Percentiles rank a stretch among this genome's conserved stretches.
These are phyloP conservation scores for Argyrosomus japonicus DNA, from an alignment of 2,113 vertebrate species.

Conservation along the genomic window DNA sequence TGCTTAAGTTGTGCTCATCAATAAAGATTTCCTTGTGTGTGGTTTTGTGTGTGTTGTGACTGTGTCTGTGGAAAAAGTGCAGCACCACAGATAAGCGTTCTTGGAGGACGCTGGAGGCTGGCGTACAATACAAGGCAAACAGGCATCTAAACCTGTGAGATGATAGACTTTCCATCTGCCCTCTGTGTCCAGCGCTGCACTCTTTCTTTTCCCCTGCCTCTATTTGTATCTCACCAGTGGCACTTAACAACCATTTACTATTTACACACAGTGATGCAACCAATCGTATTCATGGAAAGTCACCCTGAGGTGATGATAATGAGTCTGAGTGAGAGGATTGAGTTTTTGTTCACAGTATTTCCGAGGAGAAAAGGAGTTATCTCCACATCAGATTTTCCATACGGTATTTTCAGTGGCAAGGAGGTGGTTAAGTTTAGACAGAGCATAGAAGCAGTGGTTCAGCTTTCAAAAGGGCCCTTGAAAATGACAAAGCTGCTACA, in stretches of 20 bases:
- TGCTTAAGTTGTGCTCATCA: neutral
- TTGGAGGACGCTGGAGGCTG: constrained; percentile 34
- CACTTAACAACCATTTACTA: constrained; percentile 73
- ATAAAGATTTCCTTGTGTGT: constrained; percentile 21
- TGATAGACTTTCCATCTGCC: constrained; percentile 71
- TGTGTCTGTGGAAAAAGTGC: constrained; percentile 62
- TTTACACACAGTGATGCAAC: constrained; percentile 78
- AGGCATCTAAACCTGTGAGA: constrained; percentile 60
- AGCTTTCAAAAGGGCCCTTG: constrained; percentile 65
- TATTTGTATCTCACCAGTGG: constrained; percentile 61
- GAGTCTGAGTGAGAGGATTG: constrained; percentile 63
- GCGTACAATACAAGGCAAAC: constrained; percentile 70
- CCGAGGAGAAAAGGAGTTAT: constrained; percentile 66
- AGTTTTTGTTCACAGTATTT: constrained; percentile 75
- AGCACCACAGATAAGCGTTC: constrained; percentile 38
- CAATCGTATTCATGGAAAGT: constrained; percentile 76
- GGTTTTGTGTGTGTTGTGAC: constrained; percentile 46
- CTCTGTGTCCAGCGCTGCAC: constrained; percentile 31
- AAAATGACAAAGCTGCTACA: constrained; percentile 50
- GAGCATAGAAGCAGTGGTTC: constrained; percentile 49
- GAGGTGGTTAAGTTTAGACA: constrained; percentile 72
- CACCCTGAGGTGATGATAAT: constrained; percentile 79
- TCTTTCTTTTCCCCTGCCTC: constrained; percentile 31
- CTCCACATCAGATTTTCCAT: constrained; percentile 79
- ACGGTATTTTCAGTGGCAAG: constrained; percentile 65